Percentiles rank a stretch among this genome's conserved stretches.
Evolutionary conservation across 2,113 vertebrate genomes (phyloP).

Genomic region (Silurus asotus): DNA sequence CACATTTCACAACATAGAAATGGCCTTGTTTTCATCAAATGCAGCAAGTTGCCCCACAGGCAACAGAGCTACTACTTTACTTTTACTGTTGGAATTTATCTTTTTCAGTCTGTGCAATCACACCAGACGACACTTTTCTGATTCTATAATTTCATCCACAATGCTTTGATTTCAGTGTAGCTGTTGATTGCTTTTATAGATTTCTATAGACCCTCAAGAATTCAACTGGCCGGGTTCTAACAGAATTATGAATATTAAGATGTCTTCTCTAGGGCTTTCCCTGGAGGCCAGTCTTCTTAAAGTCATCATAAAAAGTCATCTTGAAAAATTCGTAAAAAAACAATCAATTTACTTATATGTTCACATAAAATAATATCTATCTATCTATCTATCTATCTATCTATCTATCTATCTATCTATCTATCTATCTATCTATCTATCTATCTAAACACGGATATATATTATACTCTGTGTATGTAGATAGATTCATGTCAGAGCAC

Average conservation of each 20-base stretch:
- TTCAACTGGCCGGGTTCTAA: slow-evolving; percentile 34
- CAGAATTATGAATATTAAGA: slow-evolving; percentile 37
- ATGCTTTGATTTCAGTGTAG: slow-evolving; percentile 34
- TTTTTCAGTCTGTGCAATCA: slow-evolving; percentile 38
- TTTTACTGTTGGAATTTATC: slow-evolving; percentile 35
- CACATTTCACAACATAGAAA: slow-evolving; percentile 21
- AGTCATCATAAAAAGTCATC: slow-evolving; percentile 4
- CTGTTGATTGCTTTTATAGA: slow-evolving; percentile 41
- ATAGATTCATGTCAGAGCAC: too few relatives aligned
- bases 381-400: too few relatives aligned
- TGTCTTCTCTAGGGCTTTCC: slow-evolving; percentile 22
- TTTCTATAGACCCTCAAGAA: slow-evolving; percentile 29
- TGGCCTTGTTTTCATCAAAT: slow-evolving; percentile 46
- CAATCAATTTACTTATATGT: too few relatives aligned
- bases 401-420: too few relatives aligned
- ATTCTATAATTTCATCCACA: slow-evolving; percentile 46
- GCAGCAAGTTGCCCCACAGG: slow-evolving; percentile 23
- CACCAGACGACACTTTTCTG: slow-evolving; percentile 24
- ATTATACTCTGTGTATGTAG: too few relatives aligned
- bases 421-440: too few relatives aligned
- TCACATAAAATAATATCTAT: too few relatives aligned
- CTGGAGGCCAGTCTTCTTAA: slow-evolving; percentile 12
- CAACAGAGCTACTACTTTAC: slow-evolving; percentile 30
- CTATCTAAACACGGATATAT: too few relatives aligned
- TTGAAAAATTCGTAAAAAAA: too few relatives aligned